These are phyloP conservation scores for Kryphioiulus occultus DNA, from an alignment of 2,888 invertebrate species.

Conservation along the genomic window DNA sequence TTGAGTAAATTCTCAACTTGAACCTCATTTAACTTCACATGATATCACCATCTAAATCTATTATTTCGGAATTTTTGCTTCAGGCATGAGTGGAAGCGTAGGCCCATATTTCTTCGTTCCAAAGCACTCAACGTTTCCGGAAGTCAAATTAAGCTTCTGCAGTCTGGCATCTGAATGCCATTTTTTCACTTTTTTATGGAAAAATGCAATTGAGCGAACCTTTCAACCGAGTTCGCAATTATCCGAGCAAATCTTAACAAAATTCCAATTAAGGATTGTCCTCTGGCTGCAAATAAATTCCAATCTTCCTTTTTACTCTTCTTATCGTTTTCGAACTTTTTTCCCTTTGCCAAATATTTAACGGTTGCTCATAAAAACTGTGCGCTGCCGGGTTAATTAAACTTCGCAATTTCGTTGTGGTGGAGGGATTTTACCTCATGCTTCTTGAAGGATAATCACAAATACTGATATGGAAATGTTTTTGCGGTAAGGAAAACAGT, in stretches of 20 bases:
- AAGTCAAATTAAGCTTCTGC: not conserved
- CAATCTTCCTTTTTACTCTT: not conserved
- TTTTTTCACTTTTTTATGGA: not conserved
- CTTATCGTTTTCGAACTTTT: constrained; percentile 14
- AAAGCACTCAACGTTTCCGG: not conserved
- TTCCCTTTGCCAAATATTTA: not conserved
- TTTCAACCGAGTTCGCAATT: constrained; percentile 2
- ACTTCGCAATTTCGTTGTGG: not conserved
- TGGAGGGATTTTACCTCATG: not conserved
- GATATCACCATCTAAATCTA: not conserved
- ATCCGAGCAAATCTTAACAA: constrained; percentile 1
- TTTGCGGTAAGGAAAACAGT: not conserved
- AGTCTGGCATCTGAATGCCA: not conserved
- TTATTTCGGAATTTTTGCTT: not conserved
- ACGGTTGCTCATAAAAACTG: constrained; percentile 14
- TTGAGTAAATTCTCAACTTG: not conserved
- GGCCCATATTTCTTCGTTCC: not conserved
- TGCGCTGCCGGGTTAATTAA: constrained; percentile 6
- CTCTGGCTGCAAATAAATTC: constrained; percentile 23
- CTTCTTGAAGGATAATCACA: too few relatives aligned
- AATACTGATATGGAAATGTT: too few relatives aligned
- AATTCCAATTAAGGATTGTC: constrained; percentile 6
- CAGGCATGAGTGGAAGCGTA: not conserved
- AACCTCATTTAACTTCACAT: not conserved
- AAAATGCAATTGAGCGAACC: not conserved